Evolutionary conservation across 2,888 invertebrate species (phyloP).

Genomic region (Ectropis crepuscularia): DNA sequence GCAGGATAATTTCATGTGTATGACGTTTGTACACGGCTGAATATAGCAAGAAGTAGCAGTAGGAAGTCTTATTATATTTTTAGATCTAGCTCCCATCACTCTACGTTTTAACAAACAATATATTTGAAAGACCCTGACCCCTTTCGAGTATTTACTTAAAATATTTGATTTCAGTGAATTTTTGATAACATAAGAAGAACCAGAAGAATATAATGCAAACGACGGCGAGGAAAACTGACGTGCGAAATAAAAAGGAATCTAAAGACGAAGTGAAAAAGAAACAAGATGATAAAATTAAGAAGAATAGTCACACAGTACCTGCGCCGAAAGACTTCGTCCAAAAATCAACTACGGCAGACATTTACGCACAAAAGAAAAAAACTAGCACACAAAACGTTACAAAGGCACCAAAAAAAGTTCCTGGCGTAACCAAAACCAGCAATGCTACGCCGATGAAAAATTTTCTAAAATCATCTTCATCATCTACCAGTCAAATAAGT

Average conservation of each 20-base stretch:
- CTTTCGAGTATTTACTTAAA: neutral
- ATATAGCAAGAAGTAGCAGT: too few relatives aligned
- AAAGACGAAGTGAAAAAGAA: slow-evolving; percentile 56
- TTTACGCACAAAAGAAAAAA: slow-evolving; percentile 65
- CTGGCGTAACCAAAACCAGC: slow-evolving; percentile 40
- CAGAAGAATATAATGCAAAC: slow-evolving; percentile 51
- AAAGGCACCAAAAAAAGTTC: slow-evolving; percentile 61
- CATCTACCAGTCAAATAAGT: slow-evolving; percentile 55
- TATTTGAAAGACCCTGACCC: too few relatives aligned
- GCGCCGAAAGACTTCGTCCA: slow-evolving; percentile 65
- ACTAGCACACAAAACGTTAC: slow-evolving; percentile 34
- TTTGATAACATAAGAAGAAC: neutral
- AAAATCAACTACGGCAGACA: slow-evolving; percentile 66
- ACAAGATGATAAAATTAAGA: slow-evolving; percentile 64
- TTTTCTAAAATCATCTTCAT: slow-evolving; percentile 63
- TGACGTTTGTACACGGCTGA: too few relatives aligned
- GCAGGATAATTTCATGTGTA: too few relatives aligned
- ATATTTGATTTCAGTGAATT: neutral
- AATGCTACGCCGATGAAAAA: slow-evolving; percentile 67
- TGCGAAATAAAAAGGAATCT: slow-evolving; percentile 49
- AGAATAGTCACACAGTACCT: slow-evolving; percentile 48
- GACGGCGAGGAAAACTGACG: slow-evolving; percentile 47
- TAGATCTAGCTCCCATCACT: too few relatives aligned
- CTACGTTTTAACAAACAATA: too few relatives aligned
- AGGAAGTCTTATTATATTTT: too few relatives aligned